These are phyloP conservation scores for Tromatobia lineatoria DNA, from an alignment of 2,888 invertebrate species.

Conservation along the genomic window DNA sequence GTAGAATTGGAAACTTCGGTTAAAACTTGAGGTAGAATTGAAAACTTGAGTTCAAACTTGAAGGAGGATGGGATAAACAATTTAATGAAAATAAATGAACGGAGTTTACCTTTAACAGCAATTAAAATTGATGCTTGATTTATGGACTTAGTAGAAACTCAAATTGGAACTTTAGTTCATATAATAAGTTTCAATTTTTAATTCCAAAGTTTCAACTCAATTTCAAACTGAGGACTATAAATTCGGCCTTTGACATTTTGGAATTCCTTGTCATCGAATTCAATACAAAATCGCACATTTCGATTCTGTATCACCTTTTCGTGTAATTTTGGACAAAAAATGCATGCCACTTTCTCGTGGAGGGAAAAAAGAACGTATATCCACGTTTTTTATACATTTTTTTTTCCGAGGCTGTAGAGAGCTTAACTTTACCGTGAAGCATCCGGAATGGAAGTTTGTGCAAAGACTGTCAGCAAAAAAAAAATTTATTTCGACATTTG, in stretches of 20 bases:
- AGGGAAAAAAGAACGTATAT: not conserved
- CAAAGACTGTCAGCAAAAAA: not conserved
- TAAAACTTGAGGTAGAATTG: no score
- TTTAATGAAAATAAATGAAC: no score
- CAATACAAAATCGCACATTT: not conserved
- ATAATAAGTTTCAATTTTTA: no score
- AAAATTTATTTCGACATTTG: not conserved
- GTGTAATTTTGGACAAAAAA: not conserved
- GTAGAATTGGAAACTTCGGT: no score
- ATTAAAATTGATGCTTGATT: no score
- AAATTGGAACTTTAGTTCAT: no score
- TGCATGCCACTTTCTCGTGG: not conserved
- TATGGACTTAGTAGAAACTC: no score
- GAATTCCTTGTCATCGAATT: slow-evolving; percentile 55
- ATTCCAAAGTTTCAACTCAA: no score
- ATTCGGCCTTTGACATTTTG: not conserved
- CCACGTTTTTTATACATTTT: not conserved
- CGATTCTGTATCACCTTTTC: not conserved
- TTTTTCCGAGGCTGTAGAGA: not conserved
- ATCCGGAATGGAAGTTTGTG: not conserved
- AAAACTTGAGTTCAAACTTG: no score
- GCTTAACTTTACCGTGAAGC: not conserved
- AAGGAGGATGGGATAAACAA: no score
- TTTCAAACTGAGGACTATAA: no score
- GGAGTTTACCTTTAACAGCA: no score